Conservation (phyloP, 2,888 invertebrate genomes). For the Reticulitermes lucifugus region DNA sequence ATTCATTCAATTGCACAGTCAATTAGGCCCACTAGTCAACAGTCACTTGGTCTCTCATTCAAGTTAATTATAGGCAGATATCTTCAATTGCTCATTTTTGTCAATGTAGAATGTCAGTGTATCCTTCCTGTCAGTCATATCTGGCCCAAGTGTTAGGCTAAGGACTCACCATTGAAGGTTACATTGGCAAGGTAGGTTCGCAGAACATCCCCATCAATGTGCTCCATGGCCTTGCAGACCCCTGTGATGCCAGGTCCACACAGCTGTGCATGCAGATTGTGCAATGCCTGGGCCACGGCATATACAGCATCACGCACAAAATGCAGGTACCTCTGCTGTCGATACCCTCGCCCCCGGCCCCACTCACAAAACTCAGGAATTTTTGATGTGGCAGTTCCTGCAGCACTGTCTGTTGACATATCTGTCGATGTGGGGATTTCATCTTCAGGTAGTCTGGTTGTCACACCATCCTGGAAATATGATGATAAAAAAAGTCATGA, state of each 20-base stretch:
- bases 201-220: constrained; percentile 62
- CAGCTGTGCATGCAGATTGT: constrained; percentile 62
- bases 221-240: constrained; percentile 62
- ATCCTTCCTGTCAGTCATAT: no score
- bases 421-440: neutral
- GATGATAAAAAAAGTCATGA: neutral
- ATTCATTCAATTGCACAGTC: no score
- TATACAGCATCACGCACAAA: constrained; percentile 68
- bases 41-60: no score
- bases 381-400: neutral
- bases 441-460: neutral
- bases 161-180: constrained; percentile 64
- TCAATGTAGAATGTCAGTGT: no score
- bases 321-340: constrained; percentile 65
- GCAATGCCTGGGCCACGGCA: constrained; percentile 67
- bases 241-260: constrained; percentile 61
- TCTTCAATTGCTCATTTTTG: no score
- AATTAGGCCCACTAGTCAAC: no score
- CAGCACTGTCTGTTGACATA: neutral
- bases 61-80: no score
- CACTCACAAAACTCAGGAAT: neutral
- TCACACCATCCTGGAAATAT: neutral
- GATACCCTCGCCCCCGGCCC: constrained; percentile 56
- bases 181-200: constrained; percentile 64
- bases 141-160: neutral